phyloP scores from a whole-genome alignment of 1,140 invertebrate species.

The Penaeus vannamei region DNA sequence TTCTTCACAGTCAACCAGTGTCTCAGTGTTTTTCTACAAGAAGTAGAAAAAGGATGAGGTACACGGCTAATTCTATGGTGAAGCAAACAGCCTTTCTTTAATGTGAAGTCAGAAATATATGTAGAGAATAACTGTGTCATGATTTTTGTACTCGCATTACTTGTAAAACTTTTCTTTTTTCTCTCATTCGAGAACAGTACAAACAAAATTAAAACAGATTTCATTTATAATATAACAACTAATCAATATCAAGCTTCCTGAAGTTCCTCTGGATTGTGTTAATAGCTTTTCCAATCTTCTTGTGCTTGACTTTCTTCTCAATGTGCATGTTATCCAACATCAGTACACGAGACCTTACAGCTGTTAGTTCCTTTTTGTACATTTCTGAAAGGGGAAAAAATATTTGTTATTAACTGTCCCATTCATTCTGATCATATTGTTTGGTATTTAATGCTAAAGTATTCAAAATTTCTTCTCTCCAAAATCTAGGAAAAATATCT shows the following conservation, averaged over 20 bases:
- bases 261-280: slow-evolving; percentile 60
- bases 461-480: background rate
- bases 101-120: too few species aligned
- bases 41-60: too few species aligned
- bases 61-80: too few species aligned
- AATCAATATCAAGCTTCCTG: slow-evolving; percentile 65
- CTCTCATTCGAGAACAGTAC: background rate
- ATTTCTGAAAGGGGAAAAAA: slow-evolving; percentile 69
- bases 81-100: too few species aligned
- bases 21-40: too few species aligned
- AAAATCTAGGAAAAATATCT: too few species aligned
- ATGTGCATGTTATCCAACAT: slow-evolving; percentile 72
- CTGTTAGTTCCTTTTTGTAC: slow-evolving; percentile 71
- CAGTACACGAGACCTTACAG: slow-evolving; percentile 69
- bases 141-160: too few species aligned
- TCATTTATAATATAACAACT: background rate
- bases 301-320: slow-evolving; percentile 55
- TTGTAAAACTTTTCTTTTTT: background rate
- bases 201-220: background rate
- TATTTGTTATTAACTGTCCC: background rate
- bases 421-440: background rate
- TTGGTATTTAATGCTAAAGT: background rate
- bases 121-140: too few species aligned
- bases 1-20: too few species aligned
- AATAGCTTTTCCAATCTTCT: slow-evolving; percentile 60